Percentiles rank a stretch among this genome's conserved stretches.
phyloP scores from a whole-genome alignment of 2,113 vertebrate species.

The Rhinogobius similis region DNA sequence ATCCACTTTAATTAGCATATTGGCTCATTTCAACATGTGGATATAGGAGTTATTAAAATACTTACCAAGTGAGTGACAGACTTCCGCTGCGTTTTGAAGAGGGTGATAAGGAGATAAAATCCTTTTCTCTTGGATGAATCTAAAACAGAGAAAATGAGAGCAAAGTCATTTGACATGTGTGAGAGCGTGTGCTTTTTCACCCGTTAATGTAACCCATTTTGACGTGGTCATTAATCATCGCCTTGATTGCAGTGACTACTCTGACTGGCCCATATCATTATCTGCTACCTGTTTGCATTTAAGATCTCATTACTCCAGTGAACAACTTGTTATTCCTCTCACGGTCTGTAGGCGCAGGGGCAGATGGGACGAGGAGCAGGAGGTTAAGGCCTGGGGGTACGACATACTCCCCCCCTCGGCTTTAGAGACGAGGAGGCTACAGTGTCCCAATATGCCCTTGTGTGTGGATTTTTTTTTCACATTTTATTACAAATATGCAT shows the following conservation, averaged over 20 bases:
- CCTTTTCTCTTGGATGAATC: not conserved
- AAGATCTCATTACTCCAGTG: slow-evolving; percentile 62
- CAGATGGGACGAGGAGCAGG: slow-evolving; percentile 67
- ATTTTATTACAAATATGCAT: not conserved
- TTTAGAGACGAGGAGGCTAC: slow-evolving; percentile 52
- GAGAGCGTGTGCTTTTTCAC: slow-evolving; percentile 2
- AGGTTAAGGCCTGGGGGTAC: slow-evolving; percentile 62
- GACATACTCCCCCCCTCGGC: slow-evolving; percentile 57
- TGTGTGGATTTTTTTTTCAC: not conserved
- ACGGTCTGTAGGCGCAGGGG: slow-evolving; percentile 52
- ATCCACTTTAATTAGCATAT: too few species aligned
- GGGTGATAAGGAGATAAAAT: not conserved
- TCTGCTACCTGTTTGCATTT: slow-evolving; percentile 57
- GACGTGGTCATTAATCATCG: not conserved
- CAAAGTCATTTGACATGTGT: not conserved
- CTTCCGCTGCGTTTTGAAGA: not conserved
- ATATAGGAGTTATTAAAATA: not conserved
- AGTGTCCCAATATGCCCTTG: slow-evolving; percentile 21
- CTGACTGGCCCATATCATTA: slow-evolving; percentile 26
- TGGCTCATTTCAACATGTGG: not conserved
- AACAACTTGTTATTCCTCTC: slow-evolving; percentile 65
- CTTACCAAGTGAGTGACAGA: not conserved
- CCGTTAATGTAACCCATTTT: not conserved
- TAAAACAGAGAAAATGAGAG: not conserved
- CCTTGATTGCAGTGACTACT: slow-evolving; percentile 27